phyloP scores from a whole-genome alignment of 2,113 vertebrate genomes.

The Centropus bengalensis region DNA sequence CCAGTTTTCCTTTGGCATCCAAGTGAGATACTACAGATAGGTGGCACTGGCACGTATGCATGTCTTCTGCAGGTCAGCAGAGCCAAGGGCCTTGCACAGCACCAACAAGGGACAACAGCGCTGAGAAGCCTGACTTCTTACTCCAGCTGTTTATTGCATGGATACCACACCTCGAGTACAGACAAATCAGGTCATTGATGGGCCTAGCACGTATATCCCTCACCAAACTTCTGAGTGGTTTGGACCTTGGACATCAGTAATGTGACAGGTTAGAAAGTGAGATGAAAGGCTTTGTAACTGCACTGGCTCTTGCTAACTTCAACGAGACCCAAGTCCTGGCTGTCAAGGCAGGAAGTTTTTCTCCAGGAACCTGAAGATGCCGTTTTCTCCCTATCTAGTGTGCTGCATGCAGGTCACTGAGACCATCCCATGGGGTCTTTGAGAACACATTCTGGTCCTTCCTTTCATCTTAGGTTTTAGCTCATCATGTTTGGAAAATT shows the following conservation, averaged over 20 bases:
- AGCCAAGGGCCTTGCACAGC: rapidly evolving
- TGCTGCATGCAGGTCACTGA: background rate
- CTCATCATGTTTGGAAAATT: background rate
- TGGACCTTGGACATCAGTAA: background rate
- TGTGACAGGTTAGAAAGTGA: background rate
- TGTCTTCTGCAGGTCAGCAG: background rate
- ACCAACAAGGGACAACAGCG: background rate
- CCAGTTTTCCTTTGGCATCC: background rate
- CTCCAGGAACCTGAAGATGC: background rate
- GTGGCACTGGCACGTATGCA: background rate
- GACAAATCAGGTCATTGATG: background rate
- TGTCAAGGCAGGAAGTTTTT: background rate
- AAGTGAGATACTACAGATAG: background rate
- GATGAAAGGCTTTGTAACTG: background rate
- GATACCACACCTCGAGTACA: background rate
- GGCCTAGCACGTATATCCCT: background rate
- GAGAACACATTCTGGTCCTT: background rate
- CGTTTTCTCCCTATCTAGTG: background rate
- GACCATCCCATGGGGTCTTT: background rate
- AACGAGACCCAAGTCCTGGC: background rate
- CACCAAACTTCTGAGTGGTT: background rate
- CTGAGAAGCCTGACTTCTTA: background rate
- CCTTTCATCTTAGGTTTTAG: background rate
- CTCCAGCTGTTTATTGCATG: background rate
- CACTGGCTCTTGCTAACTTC: background rate